phyloP scores from a whole-genome alignment of 1,140 invertebrate genomes.

The Bacillus rossius region DNA sequence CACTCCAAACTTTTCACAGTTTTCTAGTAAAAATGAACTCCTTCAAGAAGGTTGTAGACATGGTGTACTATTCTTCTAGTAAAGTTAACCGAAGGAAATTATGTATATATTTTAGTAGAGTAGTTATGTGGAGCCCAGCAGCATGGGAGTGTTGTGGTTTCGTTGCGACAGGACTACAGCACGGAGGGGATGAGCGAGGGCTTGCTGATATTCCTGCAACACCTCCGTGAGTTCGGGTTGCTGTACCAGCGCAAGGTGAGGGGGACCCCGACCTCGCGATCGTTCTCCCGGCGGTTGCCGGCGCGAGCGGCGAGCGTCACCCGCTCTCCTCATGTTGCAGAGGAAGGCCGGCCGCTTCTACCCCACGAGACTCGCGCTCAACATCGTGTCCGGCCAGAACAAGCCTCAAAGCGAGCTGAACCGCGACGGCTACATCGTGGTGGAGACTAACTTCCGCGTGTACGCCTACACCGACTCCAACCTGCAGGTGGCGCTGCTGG shows the following conservation, averaged over 20 bases:
- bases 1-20: too few relatives aligned
- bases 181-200: slow-evolving; percentile 89
- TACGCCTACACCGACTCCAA: slow-evolving; percentile 95
- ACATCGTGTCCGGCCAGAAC: slow-evolving; percentile 69
- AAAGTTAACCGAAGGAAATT: too few relatives aligned
- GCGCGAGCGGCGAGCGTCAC: too few relatives aligned
- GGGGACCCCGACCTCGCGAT: too few relatives aligned
- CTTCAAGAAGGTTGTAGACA: too few relatives aligned
- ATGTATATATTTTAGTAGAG: too few relatives aligned
- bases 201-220: slow-evolving; percentile 87
- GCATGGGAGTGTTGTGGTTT: too few relatives aligned
- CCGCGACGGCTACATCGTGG: slow-evolving; percentile 80
- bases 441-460: slow-evolving; percentile 96
- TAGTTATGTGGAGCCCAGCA: too few relatives aligned
- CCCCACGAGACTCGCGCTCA: slow-evolving; percentile 87
- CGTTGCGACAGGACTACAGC: slow-evolving; percentile 73
- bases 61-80: too few relatives aligned
- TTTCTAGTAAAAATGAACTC: too few relatives aligned
- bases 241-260: slow-evolving; percentile 91
- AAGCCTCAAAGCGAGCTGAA: slow-evolving; percentile 45
- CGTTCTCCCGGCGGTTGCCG: neutral
- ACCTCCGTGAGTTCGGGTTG: slow-evolving; percentile 93
- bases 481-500: slow-evolving; percentile 87
- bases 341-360: slow-evolving; percentile 90
- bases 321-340: slow-evolving; percentile 39